These are phyloP conservation scores for Cheirogaleus medius DNA, from an alignment of 2,113 vertebrate genomes.

Conservation along the genomic window DNA sequence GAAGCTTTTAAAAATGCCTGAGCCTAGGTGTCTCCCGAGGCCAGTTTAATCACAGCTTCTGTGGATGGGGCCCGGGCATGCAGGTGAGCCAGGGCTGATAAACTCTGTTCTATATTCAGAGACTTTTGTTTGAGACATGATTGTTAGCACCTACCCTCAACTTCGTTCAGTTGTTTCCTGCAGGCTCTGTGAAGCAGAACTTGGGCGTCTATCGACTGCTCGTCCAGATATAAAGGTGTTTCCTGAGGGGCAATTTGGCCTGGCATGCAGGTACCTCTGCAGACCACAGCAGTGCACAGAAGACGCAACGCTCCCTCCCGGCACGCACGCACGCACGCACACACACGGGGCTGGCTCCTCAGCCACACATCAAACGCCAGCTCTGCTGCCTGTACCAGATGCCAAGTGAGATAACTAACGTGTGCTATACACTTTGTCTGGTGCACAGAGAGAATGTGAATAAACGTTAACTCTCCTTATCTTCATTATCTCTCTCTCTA, in stretches of 20 bases:
- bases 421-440: not conserved
- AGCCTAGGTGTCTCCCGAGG: not conserved
- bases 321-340: not conserved
- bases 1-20: not conserved
- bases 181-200: constrained; percentile 68
- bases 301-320: not conserved
- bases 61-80: not conserved
- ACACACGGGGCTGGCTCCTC: not conserved
- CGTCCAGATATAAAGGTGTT: constrained; percentile 70
- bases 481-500: not conserved
- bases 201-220: not conserved
- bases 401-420: not conserved
- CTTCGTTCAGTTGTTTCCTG: constrained; percentile 63
- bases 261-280: constrained; percentile 39
- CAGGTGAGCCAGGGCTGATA: constrained; percentile 15
- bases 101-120: constrained; percentile 65
- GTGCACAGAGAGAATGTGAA: constrained; percentile 26
- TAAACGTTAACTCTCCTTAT: not conserved
- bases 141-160: constrained; percentile 47
- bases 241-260: constrained; percentile 24
- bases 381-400: not conserved
- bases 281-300: not conserved
- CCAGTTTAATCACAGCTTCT: not conserved
- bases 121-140: constrained; percentile 21
- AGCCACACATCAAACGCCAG: not conserved